These are phyloP conservation scores for Limnephilus lunatus DNA, from an alignment of 2,888 invertebrate species.

Conservation along the genomic window DNA sequence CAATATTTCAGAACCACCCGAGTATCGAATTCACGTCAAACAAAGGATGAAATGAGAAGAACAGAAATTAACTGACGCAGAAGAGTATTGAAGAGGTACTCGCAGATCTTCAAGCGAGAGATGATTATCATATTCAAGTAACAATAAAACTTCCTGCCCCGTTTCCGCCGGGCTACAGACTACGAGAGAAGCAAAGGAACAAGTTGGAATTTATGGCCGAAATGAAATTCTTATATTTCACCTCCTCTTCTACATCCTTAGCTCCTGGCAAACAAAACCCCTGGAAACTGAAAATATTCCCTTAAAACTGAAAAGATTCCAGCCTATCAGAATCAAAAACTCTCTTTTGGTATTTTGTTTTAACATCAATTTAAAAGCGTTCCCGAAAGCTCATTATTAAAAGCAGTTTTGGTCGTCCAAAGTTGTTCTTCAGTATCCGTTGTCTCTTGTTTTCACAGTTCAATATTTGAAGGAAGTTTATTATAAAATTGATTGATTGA, in stretches of 20 bases:
- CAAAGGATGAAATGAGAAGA: constrained; percentile 2
- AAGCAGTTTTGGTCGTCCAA: not conserved
- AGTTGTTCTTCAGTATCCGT: not conserved
- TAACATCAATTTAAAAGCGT: not conserved
- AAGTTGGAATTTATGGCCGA: constrained; percentile 18
- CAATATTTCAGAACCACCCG: not conserved
- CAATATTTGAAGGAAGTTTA: not conserved
- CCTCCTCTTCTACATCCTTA: not conserved
- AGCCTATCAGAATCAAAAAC: not conserved
- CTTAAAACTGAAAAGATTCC: not conserved
- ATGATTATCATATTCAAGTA: constrained; percentile 50
- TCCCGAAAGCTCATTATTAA: not conserved
- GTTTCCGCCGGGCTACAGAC: not conserved
- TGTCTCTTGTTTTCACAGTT: not conserved
- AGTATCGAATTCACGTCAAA: not conserved
- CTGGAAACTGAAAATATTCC: not conserved
- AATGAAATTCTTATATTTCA: constrained; percentile 24
- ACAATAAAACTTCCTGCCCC: constrained; percentile 40
- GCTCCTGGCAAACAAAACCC: not conserved
- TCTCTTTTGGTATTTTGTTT: not conserved
- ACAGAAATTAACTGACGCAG: not conserved
- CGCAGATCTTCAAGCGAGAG: not conserved
- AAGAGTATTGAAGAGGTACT: constrained; percentile 9
- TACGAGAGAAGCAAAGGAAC: not conserved
- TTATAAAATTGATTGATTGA: not conserved